Conservation (phyloP, 2,888 invertebrate genomes). For the Orthosia gothica region DNA sequence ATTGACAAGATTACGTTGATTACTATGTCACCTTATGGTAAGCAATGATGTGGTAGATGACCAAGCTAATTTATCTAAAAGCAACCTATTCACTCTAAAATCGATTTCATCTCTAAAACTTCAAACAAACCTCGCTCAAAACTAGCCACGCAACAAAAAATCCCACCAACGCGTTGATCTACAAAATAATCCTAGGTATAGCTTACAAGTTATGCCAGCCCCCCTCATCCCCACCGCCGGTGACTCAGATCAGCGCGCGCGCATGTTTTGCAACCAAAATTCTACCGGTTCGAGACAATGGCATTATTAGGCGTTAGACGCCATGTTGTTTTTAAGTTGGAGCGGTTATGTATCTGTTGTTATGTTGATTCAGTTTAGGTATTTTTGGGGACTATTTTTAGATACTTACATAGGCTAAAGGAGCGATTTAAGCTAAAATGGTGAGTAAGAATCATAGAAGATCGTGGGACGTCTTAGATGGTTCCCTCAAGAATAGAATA, state of each 20-base stretch:
- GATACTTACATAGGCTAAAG: neutral
- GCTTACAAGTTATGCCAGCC: slow-evolving; percentile 61
- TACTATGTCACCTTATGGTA: no score
- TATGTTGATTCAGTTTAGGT: slow-evolving; percentile 49
- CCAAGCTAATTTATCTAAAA: neutral
- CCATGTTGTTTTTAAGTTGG: slow-evolving; percentile 84
- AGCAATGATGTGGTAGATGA: neutral
- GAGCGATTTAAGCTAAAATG: accelerated
- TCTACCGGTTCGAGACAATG: slow-evolving; percentile 91
- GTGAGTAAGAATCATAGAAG: neutral
- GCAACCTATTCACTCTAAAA: neutral
- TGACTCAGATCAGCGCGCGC: slow-evolving; percentile 88
- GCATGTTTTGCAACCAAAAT: slow-evolving; percentile 90
- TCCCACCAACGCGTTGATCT: slow-evolving; percentile 66
- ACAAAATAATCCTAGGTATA: slow-evolving; percentile 63
- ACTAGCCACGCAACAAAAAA: slow-evolving; percentile 60
- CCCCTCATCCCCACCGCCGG: slow-evolving; percentile 64
- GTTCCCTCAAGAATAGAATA: no score
- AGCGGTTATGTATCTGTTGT: slow-evolving; percentile 51
- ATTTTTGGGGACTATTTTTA: slow-evolving; percentile 51
- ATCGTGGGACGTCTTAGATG: no score
- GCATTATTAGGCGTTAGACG: slow-evolving; percentile 88
- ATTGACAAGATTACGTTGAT: no score
- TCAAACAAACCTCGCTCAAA: neutral
- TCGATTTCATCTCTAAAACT: neutral